Evolutionary conservation across 2,113 vertebrate genomes (phyloP), one percentile per base, ranked within the genome.

Genomic region (Nycticryphes semicollaris): DNA sequence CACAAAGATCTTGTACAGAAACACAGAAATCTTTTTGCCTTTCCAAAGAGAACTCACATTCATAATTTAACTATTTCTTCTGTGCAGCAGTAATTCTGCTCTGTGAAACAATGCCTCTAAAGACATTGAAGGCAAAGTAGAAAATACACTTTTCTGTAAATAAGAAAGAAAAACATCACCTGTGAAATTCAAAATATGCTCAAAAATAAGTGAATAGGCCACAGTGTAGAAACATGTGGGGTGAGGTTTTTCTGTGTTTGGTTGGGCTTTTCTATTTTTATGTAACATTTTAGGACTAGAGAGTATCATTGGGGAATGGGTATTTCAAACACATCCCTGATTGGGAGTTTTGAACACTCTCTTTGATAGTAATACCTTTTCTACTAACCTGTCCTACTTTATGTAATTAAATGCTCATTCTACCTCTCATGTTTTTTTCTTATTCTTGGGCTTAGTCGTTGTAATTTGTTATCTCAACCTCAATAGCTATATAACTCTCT

Each of bases 1-100:
- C 13, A 54, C 31, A 74, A 94, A 93, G 64, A 12, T 30, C 18
- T 93, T 93, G 14, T 19, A 93, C 39, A 85, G 16, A 95, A 94
- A 53, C 68, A 8, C 51, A 50, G 15, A 95, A 57, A 43, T 72
- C 6, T 84, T 70, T 14, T 37, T 48, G 33, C 12, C 24, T 70
- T 41, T 93, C n/a, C 78, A 78, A 80, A 87, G 19, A 17, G 15
- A 5, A 41, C n/a, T 94, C 92, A 76, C 41, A 50, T 87, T 80
- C 37, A 20, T 59, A 66, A 53, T 37, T 62, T 41, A 63, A 3
- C 6, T 33, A 31, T 7, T 77, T 8, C 5, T 16, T 51, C 2
- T 62, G 23, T 37, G 6, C 25, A 50, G 11, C 16, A 64, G 3
- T 37, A 78, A 60, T 47, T n/a, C 24, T 91, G 2, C 20, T 81